These are phyloP conservation scores for Porphyrio hochstetteri DNA, from an alignment of 2,113 vertebrate species.

Conservation along the genomic window DNA sequence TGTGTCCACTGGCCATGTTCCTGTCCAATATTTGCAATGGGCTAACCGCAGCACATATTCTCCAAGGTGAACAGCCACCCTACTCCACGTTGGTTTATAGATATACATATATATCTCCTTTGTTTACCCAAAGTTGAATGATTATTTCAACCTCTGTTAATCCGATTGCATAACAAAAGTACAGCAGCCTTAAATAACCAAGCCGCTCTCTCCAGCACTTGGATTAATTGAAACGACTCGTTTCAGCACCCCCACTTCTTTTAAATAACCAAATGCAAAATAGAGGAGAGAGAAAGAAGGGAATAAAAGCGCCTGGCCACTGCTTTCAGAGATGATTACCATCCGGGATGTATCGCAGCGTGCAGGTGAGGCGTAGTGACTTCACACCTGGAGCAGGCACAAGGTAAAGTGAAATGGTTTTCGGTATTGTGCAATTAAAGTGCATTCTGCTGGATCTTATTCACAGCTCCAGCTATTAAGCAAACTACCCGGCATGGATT, in stretches of 20 bases:
- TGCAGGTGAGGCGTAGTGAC: not conserved
- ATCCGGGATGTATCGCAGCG: rapidly evolving
- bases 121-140: slow-evolving; percentile 26
- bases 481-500: slow-evolving; percentile 2
- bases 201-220: not conserved
- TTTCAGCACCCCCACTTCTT: not conserved
- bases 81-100: not conserved
- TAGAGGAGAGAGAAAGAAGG: not conserved
- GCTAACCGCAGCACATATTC: not conserved
- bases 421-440: slow-evolving; percentile 37
- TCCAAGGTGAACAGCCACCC: not conserved
- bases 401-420: not conserved
- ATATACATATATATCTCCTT: not conserved
- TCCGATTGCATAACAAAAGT: slow-evolving; percentile 43
- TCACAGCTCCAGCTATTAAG: slow-evolving; percentile 36
- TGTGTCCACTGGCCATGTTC: not conserved
- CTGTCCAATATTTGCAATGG: not conserved
- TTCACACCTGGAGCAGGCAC: not conserved
- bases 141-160: slow-evolving; percentile 56
- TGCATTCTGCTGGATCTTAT: slow-evolving; percentile 41
- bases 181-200: slow-evolving; percentile 34
- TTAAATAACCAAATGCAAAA: not conserved
- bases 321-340: not conserved
- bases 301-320: not conserved
- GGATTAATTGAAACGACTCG: not conserved